These are phyloP conservation scores for Caerostris extrusa DNA, from an alignment of 1,140 invertebrate species.

Conservation along the genomic window DNA sequence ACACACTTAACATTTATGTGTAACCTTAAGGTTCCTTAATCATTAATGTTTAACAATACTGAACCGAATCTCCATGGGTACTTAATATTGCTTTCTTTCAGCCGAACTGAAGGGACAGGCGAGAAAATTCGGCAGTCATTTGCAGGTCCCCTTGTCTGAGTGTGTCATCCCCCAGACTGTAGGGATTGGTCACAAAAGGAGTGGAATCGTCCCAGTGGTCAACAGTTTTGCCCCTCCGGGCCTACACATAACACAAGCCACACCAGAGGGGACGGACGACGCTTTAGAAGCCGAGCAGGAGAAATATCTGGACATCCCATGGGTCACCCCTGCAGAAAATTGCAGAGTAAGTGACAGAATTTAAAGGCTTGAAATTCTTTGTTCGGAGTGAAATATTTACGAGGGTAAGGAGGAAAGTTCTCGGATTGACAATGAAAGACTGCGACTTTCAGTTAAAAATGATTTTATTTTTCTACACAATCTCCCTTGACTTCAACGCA, in stretches of 20 bases:
- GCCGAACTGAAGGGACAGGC: constrained; percentile 56
- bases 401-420: no score
- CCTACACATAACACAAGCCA: constrained; percentile 52
- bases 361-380: background rate
- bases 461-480: no score
- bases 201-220: constrained; percentile 62
- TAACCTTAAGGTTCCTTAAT: no score
- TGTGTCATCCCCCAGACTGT: background rate
- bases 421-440: no score
- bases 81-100: background rate
- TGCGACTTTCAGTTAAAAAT: no score
- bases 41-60: background rate
- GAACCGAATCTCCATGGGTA: background rate
- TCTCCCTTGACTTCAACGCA: no score
- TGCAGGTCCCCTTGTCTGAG: constrained; percentile 68
- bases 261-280: constrained; percentile 79
- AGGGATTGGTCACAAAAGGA: background rate
- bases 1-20: no score
- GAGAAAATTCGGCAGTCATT: constrained; percentile 58
- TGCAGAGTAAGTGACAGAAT: constrained; percentile 77
- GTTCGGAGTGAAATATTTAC: background rate
- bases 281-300: constrained; percentile 80
- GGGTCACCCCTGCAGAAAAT: constrained; percentile 78
- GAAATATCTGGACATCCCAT: constrained; percentile 78
- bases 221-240: constrained; percentile 61